Evolutionary conservation across 1,140 invertebrate genomes (phyloP).

Genomic region (Conus betulinus): DNA sequence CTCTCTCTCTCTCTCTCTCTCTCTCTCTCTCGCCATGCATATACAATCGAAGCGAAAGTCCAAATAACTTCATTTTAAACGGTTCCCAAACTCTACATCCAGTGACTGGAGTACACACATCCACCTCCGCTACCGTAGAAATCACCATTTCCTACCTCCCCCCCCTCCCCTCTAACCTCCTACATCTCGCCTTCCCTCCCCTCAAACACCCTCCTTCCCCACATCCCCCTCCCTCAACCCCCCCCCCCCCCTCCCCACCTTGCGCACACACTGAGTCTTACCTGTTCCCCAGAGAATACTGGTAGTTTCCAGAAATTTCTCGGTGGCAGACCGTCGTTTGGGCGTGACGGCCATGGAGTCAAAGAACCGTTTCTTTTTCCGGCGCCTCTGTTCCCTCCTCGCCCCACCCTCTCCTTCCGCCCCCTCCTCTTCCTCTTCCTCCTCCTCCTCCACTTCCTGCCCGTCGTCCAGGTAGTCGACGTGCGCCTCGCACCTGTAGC

Average conservation of each 20-base stretch:
- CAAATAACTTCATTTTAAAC: too few relatives aligned
- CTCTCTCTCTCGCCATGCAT: neutral
- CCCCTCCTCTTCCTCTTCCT: neutral
- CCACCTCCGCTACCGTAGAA: too few relatives aligned
- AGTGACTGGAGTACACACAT: too few relatives aligned
- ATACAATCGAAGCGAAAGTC: too few relatives aligned
- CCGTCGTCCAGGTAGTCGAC: slow-evolving; percentile 21
- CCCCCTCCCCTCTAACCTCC: neutral
- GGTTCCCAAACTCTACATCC: too few relatives aligned
- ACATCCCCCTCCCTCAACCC: too few relatives aligned
- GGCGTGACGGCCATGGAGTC: slow-evolving; percentile 3
- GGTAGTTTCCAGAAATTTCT: slow-evolving; percentile 30
- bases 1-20: too few relatives aligned
- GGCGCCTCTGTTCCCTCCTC: neutral
- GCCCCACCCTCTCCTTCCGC: neutral
- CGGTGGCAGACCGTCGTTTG: neutral
- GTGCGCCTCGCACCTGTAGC: slow-evolving; percentile 21
- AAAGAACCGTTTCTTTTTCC: slow-evolving; percentile 14
- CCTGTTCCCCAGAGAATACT: slow-evolving; percentile 32
- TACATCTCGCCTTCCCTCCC: neutral
- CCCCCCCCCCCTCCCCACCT: neutral
- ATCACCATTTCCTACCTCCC: too few relatives aligned
- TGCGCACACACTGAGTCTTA: neutral
- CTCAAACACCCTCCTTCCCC: neutral
- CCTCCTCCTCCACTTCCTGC: slow-evolving; percentile 25